Conservation (phyloP, 2,888 invertebrate genomes). For the Clostera curtula region DNA sequence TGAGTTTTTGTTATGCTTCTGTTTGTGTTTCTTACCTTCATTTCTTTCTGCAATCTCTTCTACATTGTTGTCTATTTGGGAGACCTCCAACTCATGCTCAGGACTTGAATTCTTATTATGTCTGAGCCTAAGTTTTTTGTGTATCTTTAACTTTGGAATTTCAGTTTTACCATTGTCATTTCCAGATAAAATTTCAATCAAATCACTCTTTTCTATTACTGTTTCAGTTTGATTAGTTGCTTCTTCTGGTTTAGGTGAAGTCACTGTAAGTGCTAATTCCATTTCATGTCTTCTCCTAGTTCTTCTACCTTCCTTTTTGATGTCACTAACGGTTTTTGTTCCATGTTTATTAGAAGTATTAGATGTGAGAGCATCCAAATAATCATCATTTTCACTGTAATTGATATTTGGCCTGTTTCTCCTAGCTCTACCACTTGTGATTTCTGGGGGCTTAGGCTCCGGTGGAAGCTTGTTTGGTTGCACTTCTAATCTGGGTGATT, state of each 20-base stretch:
- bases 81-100: constrained; percentile 26
- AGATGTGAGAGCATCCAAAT: constrained; percentile 65
- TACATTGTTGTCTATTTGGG: constrained; percentile 20
- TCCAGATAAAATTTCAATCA: constrained; percentile 52
- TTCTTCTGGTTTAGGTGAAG: constrained; percentile 32
- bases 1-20: too few species aligned
- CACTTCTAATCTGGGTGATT: constrained; percentile 46
- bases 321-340: constrained; percentile 56
- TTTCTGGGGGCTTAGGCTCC: constrained; percentile 63
- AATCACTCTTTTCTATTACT: constrained; percentile 44
- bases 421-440: constrained; percentile 49
- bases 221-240: constrained; percentile 37
- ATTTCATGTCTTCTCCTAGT: constrained; percentile 50
- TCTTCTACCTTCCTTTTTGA: constrained; percentile 59
- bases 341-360: constrained; percentile 42
- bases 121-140: constrained; percentile 49
- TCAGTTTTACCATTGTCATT: constrained; percentile 40
- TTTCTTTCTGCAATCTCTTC: constrained; percentile 16
- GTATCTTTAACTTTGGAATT: constrained; percentile 40
- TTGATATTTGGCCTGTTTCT: constrained; percentile 67
- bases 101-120: constrained; percentile 48
- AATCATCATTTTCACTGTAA: constrained; percentile 75
- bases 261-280: constrained; percentile 26
- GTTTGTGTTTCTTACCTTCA: too few species aligned
- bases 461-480: constrained; percentile 50